Evolutionary conservation across 53 echinoderm and acorn worm genomes (phyloP), one percentile per base, ranked within the genome.

Genomic region (Zoroaster sp.): DNA sequence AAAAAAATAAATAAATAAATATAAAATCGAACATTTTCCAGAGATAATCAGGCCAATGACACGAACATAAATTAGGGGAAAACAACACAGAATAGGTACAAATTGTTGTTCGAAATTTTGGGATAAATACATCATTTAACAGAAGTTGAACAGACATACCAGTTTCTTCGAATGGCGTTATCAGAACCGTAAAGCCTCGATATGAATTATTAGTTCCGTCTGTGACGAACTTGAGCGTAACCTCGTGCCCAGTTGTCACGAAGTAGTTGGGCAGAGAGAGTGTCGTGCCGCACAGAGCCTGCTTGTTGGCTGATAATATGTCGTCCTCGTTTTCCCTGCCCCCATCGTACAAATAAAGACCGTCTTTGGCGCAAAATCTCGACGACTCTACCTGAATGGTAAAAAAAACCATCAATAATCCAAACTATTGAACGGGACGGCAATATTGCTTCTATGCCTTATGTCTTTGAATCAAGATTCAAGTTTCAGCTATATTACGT

Each of bases 241-340:
- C 67, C 35, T 88, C 90, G 49, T 76, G 30, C 1, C 77, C 41
- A 12, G 65, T 40, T 0, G 95, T 69, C 44, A 45, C 46, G 51
- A 88, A 95, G 83, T 95, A 95, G 77, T 95, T 95, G n/a, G 95
- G 95, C 63, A 95, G 83, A 10, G 90, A 81, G 4, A 95, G 69
- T 0, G 93, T 90, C 23, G 74, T 35, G n/a, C 95, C 95, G 67
- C 95, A 95, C 15, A 94, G 79, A 34, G 90, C 90, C 76, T 90
- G 66, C 13, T 28, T 46, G 66, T 41, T 87, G 74, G 40, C 52
- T 12, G 75, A 87, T 59, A 86, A 0, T 12, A 87, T 4, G 23
- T 43, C 38, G 21, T 28, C 5, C 5, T 23, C 15, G 2, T 35
- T 68, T 2, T 77, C 79, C 7, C 70, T 53, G 1, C 66, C 72